These are phyloP conservation scores for Microctenopoma lineatum DNA, from an alignment of 2,797 vertebrate species.

Conservation along the genomic window DNA sequence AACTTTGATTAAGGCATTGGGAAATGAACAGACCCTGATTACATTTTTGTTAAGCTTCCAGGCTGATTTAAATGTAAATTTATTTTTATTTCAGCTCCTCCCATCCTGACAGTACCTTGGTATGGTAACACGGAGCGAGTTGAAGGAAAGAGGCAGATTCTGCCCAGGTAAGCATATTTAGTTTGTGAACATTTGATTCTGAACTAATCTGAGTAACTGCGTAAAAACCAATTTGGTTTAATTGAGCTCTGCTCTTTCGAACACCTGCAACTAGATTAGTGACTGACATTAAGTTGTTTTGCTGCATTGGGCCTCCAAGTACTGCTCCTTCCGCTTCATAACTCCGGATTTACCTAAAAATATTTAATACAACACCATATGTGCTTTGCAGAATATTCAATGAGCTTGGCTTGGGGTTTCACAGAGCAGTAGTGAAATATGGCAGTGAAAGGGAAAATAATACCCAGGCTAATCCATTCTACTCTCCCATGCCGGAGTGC, in stretches of 20 bases:
- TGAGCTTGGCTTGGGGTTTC: slow-evolving; percentile 69
- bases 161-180: slow-evolving; percentile 85
- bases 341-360: slow-evolving; percentile 80
- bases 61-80: slow-evolving; percentile 84
- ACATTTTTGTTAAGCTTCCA: slow-evolving; percentile 76
- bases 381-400: slow-evolving; percentile 78
- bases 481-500: slow-evolving; percentile 57
- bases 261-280: slow-evolving; percentile 85
- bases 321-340: slow-evolving; percentile 70
- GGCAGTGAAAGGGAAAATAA: slow-evolving; percentile 73
- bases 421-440: slow-evolving; percentile 71
- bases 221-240: slow-evolving; percentile 83
- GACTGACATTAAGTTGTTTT: slow-evolving; percentile 85
- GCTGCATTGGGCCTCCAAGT: slow-evolving; percentile 77
- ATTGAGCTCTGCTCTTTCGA: slow-evolving; percentile 81
- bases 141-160: slow-evolving; percentile 56
- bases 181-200: slow-evolving; percentile 75
- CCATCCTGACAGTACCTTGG: slow-evolving; percentile 63
- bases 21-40: slow-evolving; percentile 75
- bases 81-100: slow-evolving; percentile 75
- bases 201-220: slow-evolving; percentile 86
- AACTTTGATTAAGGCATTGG: slow-evolving; percentile 77
- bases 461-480: slow-evolving; percentile 74
- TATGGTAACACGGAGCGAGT: slow-evolving; percentile 35
- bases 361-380: slow-evolving; percentile 83